Conservation (phyloP, 1,140 invertebrate genomes). For the Phenacoccus solenopsis region DNA sequence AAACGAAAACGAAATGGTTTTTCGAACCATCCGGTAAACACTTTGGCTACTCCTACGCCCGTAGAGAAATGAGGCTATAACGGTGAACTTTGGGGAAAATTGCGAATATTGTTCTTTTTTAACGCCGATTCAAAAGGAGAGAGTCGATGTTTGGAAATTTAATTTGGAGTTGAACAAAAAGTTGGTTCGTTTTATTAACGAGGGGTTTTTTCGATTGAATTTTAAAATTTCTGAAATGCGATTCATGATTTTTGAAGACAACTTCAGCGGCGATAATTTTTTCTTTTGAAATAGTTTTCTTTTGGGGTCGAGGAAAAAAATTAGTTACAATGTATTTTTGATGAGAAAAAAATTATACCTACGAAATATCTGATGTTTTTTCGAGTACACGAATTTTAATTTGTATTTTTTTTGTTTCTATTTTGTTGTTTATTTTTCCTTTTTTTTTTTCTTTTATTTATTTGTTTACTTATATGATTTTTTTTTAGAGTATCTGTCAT, state of each 20-base stretch:
- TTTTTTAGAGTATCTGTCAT: not conserved
- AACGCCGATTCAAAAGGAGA: not conserved
- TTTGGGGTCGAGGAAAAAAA: not conserved
- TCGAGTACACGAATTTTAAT: not conserved
- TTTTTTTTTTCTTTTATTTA: not conserved
- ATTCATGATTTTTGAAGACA: not conserved
- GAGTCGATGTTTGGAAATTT: constrained; percentile 7
- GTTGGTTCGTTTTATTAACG: not conserved
- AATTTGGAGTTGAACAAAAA: not conserved
- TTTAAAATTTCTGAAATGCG: not conserved
- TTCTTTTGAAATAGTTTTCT: not conserved
- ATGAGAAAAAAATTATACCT: not conserved
- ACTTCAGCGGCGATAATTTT: not conserved
- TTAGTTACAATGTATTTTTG: not conserved
- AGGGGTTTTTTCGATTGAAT: not conserved
- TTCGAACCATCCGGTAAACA: constrained; percentile 9
- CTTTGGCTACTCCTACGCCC: constrained; percentile 14
- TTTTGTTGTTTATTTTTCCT: not conserved
- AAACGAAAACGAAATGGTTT: not conserved
- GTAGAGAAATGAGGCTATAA: constrained; percentile 12
- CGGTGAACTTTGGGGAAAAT: constrained; percentile 3
- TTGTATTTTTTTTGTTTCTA: not conserved
- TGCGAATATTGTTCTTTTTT: not conserved
- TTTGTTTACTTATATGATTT: not conserved
- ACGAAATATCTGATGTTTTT: not conserved